Conservation (phyloP, 2,797 vertebrate genomes). For the Rhinogobio ventralis region DNA sequence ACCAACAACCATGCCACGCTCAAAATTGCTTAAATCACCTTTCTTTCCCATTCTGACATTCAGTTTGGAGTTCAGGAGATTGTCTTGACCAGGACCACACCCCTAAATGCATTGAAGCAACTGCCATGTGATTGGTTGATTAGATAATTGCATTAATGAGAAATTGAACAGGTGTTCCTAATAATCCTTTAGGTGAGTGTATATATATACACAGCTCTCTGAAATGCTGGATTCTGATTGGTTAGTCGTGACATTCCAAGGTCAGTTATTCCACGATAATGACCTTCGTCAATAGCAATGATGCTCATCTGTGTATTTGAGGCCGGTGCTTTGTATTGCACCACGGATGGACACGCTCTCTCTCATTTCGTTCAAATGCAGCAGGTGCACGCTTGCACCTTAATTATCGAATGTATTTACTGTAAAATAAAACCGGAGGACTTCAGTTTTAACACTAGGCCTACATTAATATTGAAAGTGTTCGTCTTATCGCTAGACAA, state of each 20-base stretch:
- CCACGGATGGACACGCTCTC: background rate
- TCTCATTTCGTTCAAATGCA: background rate
- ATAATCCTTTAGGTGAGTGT: too few relatives aligned
- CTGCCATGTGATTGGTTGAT: too few relatives aligned
- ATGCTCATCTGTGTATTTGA: background rate
- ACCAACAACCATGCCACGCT: too few relatives aligned
- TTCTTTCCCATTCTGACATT: too few relatives aligned
- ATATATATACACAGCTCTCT: background rate
- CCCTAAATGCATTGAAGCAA: too few relatives aligned
- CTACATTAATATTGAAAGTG: background rate
- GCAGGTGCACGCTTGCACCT: background rate
- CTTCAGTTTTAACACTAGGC: background rate
- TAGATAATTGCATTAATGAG: too few relatives aligned
- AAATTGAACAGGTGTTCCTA: too few relatives aligned
- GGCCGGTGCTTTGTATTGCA: background rate
- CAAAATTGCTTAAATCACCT: too few relatives aligned
- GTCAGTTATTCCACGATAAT: background rate
- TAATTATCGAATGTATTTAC: background rate
- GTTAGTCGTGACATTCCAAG: background rate
- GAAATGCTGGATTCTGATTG: background rate
- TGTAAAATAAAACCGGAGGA: background rate
- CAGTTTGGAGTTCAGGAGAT: too few relatives aligned
- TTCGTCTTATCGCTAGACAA: background rate
- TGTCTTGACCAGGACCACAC: too few relatives aligned
- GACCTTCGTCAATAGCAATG: background rate